phyloP scores from a whole-genome alignment of 2,888 invertebrate genomes.

The Diarsia dahlii region DNA sequence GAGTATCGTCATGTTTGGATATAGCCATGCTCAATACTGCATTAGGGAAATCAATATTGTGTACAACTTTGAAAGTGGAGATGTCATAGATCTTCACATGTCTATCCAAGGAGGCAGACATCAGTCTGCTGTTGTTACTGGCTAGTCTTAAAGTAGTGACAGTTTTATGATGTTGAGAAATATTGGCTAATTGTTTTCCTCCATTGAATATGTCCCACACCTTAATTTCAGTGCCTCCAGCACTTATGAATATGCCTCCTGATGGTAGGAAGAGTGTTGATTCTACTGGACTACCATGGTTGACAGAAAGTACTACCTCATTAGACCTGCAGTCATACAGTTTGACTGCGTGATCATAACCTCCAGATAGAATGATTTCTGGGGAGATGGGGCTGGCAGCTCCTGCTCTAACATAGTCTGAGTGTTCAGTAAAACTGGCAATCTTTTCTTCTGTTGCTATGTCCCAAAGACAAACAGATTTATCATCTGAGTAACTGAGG shows the following conservation, averaged over 20 bases:
- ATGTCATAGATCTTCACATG: constrained; percentile 98
- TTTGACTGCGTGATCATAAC: constrained; percentile 97
- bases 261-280: constrained; percentile 96
- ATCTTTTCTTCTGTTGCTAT: constrained; percentile 95
- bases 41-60: constrained; percentile 97
- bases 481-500: constrained; percentile 97
- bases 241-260: constrained; percentile 97
- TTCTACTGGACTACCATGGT: constrained; percentile 98
- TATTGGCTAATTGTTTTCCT: constrained; percentile 95
- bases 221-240: constrained; percentile 97
- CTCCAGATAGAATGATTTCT: constrained; percentile 95
- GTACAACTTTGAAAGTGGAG: constrained; percentile 95
- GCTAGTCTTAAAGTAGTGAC: constrained; percentile 96
- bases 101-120: constrained; percentile 97
- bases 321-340: constrained; percentile 96
- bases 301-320: constrained; percentile 93
- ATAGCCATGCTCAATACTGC: constrained; percentile 96
- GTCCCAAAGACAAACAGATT: constrained; percentile 97
- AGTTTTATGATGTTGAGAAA: constrained; percentile 98
- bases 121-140: constrained; percentile 94
- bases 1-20: constrained; percentile 94
- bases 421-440: constrained; percentile 92
- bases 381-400: constrained; percentile 94
- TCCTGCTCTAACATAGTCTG: constrained; percentile 96
- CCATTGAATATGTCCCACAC: constrained; percentile 98